Evolutionary conservation across 1,140 invertebrate species (phyloP), one percentile per base, ranked within the genome.

Genomic region (Hydropsyche tenuis): DNA sequence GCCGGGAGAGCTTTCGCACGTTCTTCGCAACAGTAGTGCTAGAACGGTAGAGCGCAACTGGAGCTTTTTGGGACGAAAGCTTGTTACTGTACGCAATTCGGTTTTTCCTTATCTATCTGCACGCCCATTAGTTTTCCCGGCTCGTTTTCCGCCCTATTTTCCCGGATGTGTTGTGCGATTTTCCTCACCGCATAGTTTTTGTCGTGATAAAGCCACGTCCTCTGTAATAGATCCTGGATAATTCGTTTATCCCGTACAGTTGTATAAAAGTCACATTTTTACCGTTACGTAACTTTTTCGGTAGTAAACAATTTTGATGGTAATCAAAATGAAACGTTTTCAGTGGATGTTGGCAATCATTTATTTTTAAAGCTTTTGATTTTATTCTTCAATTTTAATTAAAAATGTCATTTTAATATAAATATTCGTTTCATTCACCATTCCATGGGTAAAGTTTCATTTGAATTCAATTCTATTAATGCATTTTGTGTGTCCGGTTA

Each of bases 1-100:
- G 4, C 4, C 48, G 12, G 30, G 68, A 48, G 68, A 70, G 68
- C 51, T 70, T 70, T 70, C 27, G 46, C 68, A 53, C 30, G 46
- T 23, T 20, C 30, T 37, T 37, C n/a, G 65, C 43, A 68, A 42
- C 68, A 70, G 68, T 70, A 46, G 56, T 60, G 56, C 23, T 27
- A 27, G 56, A 60, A 60, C 56, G 12, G 20, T 60, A 60, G 56
- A 25, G 22, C 56, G 68, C 68, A 23, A 60, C 68, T 22, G 68
- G 37, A 70, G 68, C 48, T 70, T 70, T 70, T 16, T 9, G 30
- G 48, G 27, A 18, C 48, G 68, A 23, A 45, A 70, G 51, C 48
- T 70, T 56, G 9, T 37, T 43, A 20, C 60, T 16, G 65, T 43
- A 16, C 45, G 20, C 9, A 6, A 1, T 48, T 56, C n/a, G 25